Evolutionary conservation across 2,888 invertebrate species (phyloP), one percentile per base, ranked within the genome.

Genomic region (Agrilus mali): DNA sequence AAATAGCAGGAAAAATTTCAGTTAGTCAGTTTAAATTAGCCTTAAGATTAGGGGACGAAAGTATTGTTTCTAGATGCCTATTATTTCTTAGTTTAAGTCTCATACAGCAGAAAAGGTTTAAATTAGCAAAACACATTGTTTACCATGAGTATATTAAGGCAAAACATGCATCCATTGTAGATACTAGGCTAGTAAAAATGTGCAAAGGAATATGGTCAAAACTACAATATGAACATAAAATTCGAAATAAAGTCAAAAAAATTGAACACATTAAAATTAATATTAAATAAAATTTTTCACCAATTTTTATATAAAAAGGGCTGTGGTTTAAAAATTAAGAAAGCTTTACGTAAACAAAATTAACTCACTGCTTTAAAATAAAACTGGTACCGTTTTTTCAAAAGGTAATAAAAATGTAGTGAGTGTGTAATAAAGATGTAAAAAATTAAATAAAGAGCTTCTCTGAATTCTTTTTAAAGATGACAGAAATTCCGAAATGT

Each of bases 141-240:
- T 64, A 70, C 22, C 50, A 59, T 27, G 75, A 79, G 53, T 78
- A 74, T 58, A 49, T 58, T 34, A 67, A 68, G 49, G 72, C 72
- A 0, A 65, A 59, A 41, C 48, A 54, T 16, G 44, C 53, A 10
- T 40, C 50, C 5, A 55, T 65, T 20, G 46, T 71, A 3, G 89
- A 90, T 59, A 67, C 65, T 40, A 71, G 82, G 39, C 68, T 90
- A 38, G 67, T 80, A 38, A 77, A 78, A 50, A 92, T 92, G 89
- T 89, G 90, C 60, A 74, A 76, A 49, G 92, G 92, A 35, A 82
- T 92, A 45, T 90, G 90, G 89, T 75, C 82, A 1, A 88, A 88
- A 57, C 66, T 89, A 27, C 78, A 77, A 53, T 85, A 84, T 52
- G 69, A 70, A 53, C 60, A 66, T 47, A 52, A 53, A 16, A 42